Percentiles rank a stretch among this genome's conserved stretches.
Evolutionary conservation across 2,888 invertebrate species (phyloP).

Genomic region (Pristionchus japonicus): DNA sequence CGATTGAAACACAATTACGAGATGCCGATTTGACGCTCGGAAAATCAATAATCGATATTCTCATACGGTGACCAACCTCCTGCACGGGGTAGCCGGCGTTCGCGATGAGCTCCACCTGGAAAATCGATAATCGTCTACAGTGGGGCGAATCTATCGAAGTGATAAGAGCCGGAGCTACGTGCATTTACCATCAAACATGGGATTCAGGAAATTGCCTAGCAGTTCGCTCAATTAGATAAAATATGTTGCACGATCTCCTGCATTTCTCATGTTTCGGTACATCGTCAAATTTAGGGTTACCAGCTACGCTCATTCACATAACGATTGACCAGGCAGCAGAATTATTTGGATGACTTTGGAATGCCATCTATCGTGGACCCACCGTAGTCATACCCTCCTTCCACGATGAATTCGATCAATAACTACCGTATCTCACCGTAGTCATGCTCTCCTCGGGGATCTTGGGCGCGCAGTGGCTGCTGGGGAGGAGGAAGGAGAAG

Average conservation of each 20-base stretch:
- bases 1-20: neutral
- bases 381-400: neutral
- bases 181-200: no score
- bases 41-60: neutral
- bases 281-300: no score
- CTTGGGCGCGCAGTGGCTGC: neutral
- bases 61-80: neutral
- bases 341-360: no score
- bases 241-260: no score
- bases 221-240: no score
- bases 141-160: neutral
- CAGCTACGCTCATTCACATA: no score
- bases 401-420: neutral
- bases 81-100: constrained; percentile 35
- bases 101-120: constrained; percentile 39
- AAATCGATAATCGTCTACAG: neutral
- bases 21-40: neutral
- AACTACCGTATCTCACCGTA: constrained; percentile 21
- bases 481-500: constrained; percentile 19
- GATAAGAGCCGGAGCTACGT: no score
- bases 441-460: constrained; percentile 32
- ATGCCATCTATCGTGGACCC: no score
- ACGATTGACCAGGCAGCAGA: no score
- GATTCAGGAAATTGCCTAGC: no score
- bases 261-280: no score